Base-by-base conservation (phyloP, 37 sponge, comb jelly and placozoan species). In the Diacarnus erythraeanus region DNA sequence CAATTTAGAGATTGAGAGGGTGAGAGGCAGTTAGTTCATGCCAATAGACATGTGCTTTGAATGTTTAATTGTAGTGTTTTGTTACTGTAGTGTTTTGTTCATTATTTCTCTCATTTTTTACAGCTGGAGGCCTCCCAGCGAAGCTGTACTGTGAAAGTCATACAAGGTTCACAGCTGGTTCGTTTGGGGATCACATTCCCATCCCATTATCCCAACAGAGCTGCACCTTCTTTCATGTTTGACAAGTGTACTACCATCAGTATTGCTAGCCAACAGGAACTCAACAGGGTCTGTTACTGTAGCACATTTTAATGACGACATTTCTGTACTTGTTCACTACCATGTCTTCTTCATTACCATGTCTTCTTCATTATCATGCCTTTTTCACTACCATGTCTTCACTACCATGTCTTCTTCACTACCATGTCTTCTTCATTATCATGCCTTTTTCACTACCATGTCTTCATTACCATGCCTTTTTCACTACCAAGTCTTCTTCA, bases 151-250 rank as follows among this genome's bases (percentile, higher is more conserved):
- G 88, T 88, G 15, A 83, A 80, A 63, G 80, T 82, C 33, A 38
- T 73, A 57, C 71, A 73, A 23, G 88, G 80, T 0, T 66, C 35
- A 18, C 92, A 85, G 61, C 38, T 77, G 36, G 92, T 87, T 27
- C 72, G 88, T 25, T 25, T 94, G 54, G 64, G 41, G 4, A 90
- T 94, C 80, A 77, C 77, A 51, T 94, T 94, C 77, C 95, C 95
- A 41, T 35, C 85, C 21, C 87, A 81, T 29, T 94, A 94, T 54
- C 95, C 95, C 57, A 88, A 90, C 75, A 80, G 75, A 29, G 95
- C 95, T 23, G 88, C 88, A 0, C 91, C 94, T 31, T 90, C 79
- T 44, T 94, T 94, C 77, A 80, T 54, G 40, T 68, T 94, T 37
- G 84, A 90, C 54, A 72, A 57, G 40, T 74, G 69, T 78, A 87